phyloP scores from a whole-genome alignment of 2,113 vertebrate species.

The Tachysurus vachellii region DNA sequence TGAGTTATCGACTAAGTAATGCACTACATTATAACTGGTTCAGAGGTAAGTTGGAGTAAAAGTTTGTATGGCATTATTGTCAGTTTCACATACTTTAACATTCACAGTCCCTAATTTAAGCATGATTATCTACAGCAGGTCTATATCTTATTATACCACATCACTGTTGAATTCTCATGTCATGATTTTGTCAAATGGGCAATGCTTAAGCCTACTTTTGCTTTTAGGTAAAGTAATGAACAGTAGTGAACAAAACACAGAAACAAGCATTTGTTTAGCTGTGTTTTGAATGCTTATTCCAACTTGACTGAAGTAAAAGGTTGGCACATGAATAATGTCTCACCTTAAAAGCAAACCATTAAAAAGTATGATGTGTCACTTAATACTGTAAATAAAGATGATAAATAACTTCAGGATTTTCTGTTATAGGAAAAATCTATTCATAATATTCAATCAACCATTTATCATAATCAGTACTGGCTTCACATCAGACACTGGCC shows the following conservation, averaged over 20 bases:
- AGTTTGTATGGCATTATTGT: neutral
- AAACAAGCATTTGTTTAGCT: neutral
- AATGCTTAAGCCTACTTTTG: neutral
- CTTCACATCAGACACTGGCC: neutral
- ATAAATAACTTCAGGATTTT: neutral
- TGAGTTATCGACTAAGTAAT: constrained; percentile 77
- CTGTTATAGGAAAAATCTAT: neutral
- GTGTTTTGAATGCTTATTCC: neutral
- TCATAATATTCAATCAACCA: neutral
- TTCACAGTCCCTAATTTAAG: neutral
- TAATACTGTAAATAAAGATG: neutral
- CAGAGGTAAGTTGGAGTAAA: constrained; percentile 69
- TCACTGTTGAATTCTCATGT: neutral
- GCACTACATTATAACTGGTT: constrained; percentile 67
- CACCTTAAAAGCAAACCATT: neutral
- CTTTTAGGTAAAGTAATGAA: neutral
- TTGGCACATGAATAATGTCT: neutral
- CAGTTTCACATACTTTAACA: neutral
- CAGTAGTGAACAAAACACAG: neutral
- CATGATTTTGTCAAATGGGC: neutral
- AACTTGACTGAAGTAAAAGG: neutral
- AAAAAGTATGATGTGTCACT: neutral
- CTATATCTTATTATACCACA: neutral
- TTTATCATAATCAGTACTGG: neutral
- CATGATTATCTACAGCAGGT: neutral